Evolutionary conservation across 2,113 vertebrate genomes (phyloP), one percentile per base, ranked within the genome.

Genomic region (Conger conger): DNA sequence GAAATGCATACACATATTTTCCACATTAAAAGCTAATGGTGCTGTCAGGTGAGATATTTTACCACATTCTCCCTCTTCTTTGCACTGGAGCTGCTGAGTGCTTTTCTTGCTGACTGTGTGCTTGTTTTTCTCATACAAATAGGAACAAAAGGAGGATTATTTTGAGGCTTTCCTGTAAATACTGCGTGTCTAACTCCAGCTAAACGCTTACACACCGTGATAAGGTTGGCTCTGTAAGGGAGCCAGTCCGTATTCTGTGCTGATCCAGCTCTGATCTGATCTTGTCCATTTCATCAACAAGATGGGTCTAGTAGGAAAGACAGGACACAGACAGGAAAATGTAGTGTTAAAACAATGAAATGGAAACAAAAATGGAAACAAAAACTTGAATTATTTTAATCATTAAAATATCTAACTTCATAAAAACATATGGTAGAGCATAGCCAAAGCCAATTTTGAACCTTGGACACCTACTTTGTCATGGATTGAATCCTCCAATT

Each of bases 241-340:
- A 97, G 81, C 97, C 97, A 87, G 96, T 93, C 90, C 98, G 96
- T 92, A 99, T 83, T 90, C 98, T 96, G 94, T 97, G 91, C 89
- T 99, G 97, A 88, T 99, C 97, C 88, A 99, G 92, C 92, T 99
- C 98, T 40, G 93, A 94, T 91, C 98, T 96, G 90, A 99, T 93
- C 87, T 99, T 99, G 88, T 98, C 97, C 79, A 99, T 97, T 94
- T 99, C 98, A 86, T 98, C 97, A 0, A 97, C 97, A 91, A 99
- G 95, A 88, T 97, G 96, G 86, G 97, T 95, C 98, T 99, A 90
- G 27, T n/a, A 89, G 5, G 33, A 79, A 85, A 84, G 63, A 82
- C 63, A 27, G 0, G 42, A 83, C 87, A 40, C 18, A 85, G 86
- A 89, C 57, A 11, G 6, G 27, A n/a, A 8, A 4, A n/a, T 3